Evolutionary conservation across 2,888 invertebrate genomes (phyloP).

Genomic region (Perizoma affinitatum): DNA sequence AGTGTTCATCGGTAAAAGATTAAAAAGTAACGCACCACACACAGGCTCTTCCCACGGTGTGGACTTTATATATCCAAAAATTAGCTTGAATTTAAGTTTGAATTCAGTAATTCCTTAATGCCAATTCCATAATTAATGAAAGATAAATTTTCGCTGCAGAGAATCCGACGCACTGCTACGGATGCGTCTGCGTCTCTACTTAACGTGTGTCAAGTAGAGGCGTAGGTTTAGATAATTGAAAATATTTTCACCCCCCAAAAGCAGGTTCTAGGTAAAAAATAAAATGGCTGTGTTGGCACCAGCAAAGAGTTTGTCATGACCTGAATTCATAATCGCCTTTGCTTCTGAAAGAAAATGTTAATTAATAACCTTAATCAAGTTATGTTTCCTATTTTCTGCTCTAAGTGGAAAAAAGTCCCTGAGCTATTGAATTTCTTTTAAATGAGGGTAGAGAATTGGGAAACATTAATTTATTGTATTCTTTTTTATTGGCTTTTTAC

Average conservation of each 20-base stretch:
- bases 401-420: slow-evolving; percentile 11
- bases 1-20: no score
- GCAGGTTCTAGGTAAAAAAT: not conserved
- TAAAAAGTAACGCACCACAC: no score
- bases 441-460: slow-evolving; percentile 1
- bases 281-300: slow-evolving; percentile 4
- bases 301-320: slow-evolving; percentile 16
- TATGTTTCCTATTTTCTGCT: slow-evolving; percentile 16
- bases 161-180: no score
- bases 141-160: no score
- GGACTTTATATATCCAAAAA: no score
- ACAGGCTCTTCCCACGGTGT: no score
- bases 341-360: slow-evolving; percentile 21
- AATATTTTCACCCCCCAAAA: slow-evolving; percentile 6
- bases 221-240: not conserved
- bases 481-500: not conserved
- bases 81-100: no score
- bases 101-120: no score
- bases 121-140: no score
- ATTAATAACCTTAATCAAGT: slow-evolving; percentile 16
- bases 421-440: slow-evolving; percentile 11
- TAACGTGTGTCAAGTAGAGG: no score
- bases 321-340: slow-evolving; percentile 21
- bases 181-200: no score
- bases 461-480: slow-evolving; percentile 3